These are phyloP conservation scores for Penaeus chinensis DNA, from an alignment of 1,140 invertebrate genomes.

Conservation along the genomic window DNA sequence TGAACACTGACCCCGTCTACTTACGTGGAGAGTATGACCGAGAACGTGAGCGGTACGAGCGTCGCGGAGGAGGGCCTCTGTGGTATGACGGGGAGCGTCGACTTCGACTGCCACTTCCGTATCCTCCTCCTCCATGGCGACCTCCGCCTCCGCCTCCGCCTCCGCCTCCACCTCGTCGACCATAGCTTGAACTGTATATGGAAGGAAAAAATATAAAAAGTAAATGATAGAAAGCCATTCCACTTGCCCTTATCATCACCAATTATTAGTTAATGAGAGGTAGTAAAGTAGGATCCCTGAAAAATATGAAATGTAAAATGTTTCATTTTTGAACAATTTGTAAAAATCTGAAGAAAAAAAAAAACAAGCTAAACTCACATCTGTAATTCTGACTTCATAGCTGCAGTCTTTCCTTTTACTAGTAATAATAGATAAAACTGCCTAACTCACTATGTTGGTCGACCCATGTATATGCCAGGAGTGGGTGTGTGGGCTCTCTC, in stretches of 20 bases:
- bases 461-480: constrained; percentile 97
- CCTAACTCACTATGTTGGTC: constrained; percentile 79
- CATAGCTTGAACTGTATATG: constrained; percentile 34
- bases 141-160: constrained; percentile 32
- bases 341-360: too few relatives aligned
- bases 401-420: too few relatives aligned
- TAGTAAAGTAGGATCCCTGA: too few relatives aligned
- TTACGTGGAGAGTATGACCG: constrained; percentile 45
- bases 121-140: constrained; percentile 16
- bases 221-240: too few relatives aligned
- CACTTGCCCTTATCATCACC: too few relatives aligned
- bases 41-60: constrained; percentile 43
- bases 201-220: background rate
- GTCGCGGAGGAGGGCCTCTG: background rate
- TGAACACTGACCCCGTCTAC: background rate
- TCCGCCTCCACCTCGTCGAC: constrained; percentile 28
- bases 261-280: too few relatives aligned
- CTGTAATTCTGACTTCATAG: too few relatives aligned
- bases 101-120: constrained; percentile 22
- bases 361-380: too few relatives aligned
- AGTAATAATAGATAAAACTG: background rate
- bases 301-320: too few relatives aligned
- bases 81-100: constrained; percentile 18
- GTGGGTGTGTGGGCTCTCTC: constrained; percentile 97
- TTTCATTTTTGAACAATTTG: too few relatives aligned